Base-by-base conservation (phyloP, 2,113 vertebrate genomes). In the Psettodes erumei region DNA sequence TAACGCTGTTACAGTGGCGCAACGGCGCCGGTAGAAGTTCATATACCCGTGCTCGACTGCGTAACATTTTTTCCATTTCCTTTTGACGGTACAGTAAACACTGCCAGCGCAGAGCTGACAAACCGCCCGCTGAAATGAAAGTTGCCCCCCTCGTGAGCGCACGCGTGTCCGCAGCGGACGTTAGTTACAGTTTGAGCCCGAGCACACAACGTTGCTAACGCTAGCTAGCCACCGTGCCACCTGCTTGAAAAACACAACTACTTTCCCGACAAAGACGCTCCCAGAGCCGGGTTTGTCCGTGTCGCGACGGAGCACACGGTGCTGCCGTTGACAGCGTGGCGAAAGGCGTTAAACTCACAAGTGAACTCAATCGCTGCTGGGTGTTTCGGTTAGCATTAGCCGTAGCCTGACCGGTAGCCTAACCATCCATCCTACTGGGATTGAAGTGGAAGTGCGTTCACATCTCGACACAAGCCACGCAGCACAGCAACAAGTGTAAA, bases 401-500 rank as follows among this genome's bases (percentile, higher is more conserved):
- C 25, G 35, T 55, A 80, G 88, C 79, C 72, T 12, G 43, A 66
- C 42, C 23, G 75, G 27, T 69, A 56, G 65, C 70, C 32, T 15
- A 15, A 32, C 60, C 72, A 43, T 62, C 61, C 62, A 81, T 73
- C 64, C 83, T 45, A 58, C 66, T 53, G 68, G 48, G 60, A 45
- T 5, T 5, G 74, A 72, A 59, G 53, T 67, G 60, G 48, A 71
- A 78, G 77, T 75, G 86, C 62, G 71, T 80, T 74, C 81, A 59
- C 66, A 32, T 55, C 72, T 75, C 66, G 38, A 32, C 45, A 54
- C 55, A 19, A 35, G 63, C 47, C 16, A 35, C 21, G 56, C 75
- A 33, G 58, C 75, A 61, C 30, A 82, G 84, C 86, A 90, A 89
- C 87, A 89, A 90, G 79, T 85, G 83, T 37, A 45, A 82, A 79